phyloP scores from a whole-genome alignment of 2,113 vertebrate genomes.

The Paraplagusia blochii region DNA sequence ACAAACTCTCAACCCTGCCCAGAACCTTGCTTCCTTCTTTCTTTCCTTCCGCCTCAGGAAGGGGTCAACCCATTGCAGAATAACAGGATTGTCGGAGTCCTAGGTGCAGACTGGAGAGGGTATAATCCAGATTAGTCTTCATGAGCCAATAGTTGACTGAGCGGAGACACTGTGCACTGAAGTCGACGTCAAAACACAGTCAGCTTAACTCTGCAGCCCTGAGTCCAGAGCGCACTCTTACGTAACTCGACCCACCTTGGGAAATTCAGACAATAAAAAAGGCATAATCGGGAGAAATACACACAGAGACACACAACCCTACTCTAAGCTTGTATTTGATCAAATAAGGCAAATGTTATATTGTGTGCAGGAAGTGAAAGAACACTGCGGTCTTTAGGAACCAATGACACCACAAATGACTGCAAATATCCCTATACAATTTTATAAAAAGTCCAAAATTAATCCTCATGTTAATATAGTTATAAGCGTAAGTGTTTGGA shows the following conservation, averaged over 20 bases:
- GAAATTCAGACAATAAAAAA: no score
- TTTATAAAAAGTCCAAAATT: no score
- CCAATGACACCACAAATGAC: no score
- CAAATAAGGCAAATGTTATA: no score
- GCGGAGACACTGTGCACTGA: conserved; percentile 27
- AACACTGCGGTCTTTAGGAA: no score
- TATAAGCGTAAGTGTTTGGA: no score
- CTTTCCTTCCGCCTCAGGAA: conserved; percentile 2
- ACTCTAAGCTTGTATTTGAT: no score
- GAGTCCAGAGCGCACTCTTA: conserved; percentile 46
- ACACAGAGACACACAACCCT: no score
- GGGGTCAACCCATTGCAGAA: conserved; percentile 26
- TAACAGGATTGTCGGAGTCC: conserved; percentile 59
- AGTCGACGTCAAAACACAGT: conserved; percentile 36
- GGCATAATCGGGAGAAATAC: no score
- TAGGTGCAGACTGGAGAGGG: conserved; percentile 28
- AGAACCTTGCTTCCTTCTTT: not conserved
- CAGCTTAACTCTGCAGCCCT: conserved; percentile 29
- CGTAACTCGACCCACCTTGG: conserved; percentile 24
- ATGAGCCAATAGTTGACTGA: conserved; percentile 29
- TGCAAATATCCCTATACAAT: no score
- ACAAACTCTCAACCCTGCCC: not conserved
- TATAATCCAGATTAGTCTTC: conserved; percentile 68
- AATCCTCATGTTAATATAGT: no score
- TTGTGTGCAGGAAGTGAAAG: no score